Conservation (phyloP, 2,888 invertebrate genomes). For the Xylocampa areola region DNA sequence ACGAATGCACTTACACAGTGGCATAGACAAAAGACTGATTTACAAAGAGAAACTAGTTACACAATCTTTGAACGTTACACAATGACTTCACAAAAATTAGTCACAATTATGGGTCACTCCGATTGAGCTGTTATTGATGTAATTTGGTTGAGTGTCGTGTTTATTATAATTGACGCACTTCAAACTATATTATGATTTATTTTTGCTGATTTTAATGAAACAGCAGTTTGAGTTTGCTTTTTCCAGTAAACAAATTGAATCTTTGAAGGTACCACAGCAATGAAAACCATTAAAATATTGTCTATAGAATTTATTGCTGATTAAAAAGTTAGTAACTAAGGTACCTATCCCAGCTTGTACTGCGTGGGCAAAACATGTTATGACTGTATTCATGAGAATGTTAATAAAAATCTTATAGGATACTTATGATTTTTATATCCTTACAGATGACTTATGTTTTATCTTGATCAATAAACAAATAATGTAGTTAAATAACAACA, state of each 20-base stretch:
- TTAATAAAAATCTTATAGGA: neutral
- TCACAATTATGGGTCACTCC: conserved; percentile 37
- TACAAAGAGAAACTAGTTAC: conserved; percentile 63
- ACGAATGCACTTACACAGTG: conserved; percentile 42
- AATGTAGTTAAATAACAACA: conserved; percentile 10
- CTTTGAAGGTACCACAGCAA: no score
- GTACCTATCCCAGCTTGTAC: neutral
- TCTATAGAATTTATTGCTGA: no score
- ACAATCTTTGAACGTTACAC: conserved; percentile 51
- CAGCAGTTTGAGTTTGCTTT: neutral
- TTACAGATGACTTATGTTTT: neutral
- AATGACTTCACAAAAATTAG: conserved; percentile 46
- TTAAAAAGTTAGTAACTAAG: no score
- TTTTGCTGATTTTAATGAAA: conserved; percentile 10
- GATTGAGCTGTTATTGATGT: conserved; percentile 44
- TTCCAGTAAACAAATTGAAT: no score
- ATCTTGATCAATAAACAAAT: neutral
- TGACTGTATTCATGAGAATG: neutral
- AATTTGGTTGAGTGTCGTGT: conserved; percentile 26
- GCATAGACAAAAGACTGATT: conserved; percentile 17
- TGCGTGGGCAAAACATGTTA: neutral
- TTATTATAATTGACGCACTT: conserved; percentile 40
- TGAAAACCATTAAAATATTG: no score
- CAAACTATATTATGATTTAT: conserved; percentile 29
- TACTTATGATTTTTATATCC: neutral